Percentiles rank a stretch among this genome's conserved stretches.
phyloP scores from a whole-genome alignment of 2,888 invertebrate species.

The Syrphus vitripennis region DNA sequence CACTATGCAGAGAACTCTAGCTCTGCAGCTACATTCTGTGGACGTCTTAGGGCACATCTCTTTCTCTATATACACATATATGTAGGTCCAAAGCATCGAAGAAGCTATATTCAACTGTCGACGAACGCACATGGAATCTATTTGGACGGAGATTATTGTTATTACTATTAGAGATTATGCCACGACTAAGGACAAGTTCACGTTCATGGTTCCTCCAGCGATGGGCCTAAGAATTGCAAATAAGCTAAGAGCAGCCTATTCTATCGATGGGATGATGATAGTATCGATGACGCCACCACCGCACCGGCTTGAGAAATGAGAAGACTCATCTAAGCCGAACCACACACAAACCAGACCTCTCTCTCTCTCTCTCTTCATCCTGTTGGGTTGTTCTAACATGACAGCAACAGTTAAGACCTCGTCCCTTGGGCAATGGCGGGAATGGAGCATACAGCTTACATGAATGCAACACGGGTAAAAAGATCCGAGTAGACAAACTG shows the following conservation, averaged over 20 bases:
- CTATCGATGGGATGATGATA: slow-evolving; percentile 55
- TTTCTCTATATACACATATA: not conserved
- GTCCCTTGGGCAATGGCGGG: slow-evolving; percentile 53
- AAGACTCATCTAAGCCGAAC: slow-evolving; percentile 13
- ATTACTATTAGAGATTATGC: slow-evolving; percentile 70
- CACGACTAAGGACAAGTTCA: slow-evolving; percentile 67
- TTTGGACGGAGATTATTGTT: slow-evolving; percentile 69
- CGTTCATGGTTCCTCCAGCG: slow-evolving; percentile 46
- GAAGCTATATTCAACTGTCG: slow-evolving; percentile 56
- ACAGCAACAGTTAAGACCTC: slow-evolving; percentile 56
- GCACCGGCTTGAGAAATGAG: slow-evolving; percentile 26
- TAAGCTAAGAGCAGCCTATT: slow-evolving; percentile 37
- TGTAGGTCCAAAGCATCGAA: not conserved
- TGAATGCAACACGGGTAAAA: slow-evolving; percentile 40
- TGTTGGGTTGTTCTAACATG: slow-evolving; percentile 58
- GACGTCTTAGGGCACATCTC: not conserved
- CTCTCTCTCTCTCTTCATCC: not conserved
- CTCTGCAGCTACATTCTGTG: slow-evolving; percentile 17
- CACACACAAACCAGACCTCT: slow-evolving; percentile 8
- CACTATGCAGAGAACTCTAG: not conserved
- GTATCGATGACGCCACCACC: slow-evolving; percentile 70
- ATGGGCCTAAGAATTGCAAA: slow-evolving; percentile 53
- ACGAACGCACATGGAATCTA: slow-evolving; percentile 60
- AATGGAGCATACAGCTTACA: slow-evolving; percentile 21
- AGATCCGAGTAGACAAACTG: slow-evolving; percentile 72